Evolutionary conservation across 2,797 vertebrate genomes (phyloP).

Genomic region (Fundulus diaphanus): DNA sequence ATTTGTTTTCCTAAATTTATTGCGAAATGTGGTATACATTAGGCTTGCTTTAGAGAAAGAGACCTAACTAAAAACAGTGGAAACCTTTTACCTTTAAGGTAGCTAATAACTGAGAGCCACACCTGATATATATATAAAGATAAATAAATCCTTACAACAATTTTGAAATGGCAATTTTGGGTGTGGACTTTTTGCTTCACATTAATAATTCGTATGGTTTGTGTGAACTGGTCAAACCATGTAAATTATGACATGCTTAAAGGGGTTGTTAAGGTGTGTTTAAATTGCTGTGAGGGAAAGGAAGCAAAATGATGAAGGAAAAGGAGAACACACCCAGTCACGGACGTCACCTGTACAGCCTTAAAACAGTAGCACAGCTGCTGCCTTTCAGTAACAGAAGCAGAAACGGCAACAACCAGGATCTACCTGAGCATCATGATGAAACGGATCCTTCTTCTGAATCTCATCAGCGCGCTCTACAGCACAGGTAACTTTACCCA

Average conservation of each 20-base stretch:
- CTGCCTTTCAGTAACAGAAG: background rate
- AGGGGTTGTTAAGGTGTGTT: background rate
- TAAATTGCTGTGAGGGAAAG: too few species aligned
- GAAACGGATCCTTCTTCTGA: constrained; percentile 23
- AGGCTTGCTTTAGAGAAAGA: too few species aligned
- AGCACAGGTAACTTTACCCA: constrained; percentile 19
- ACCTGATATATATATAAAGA: too few species aligned
- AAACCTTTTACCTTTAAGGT: too few species aligned
- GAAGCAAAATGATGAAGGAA: background rate
- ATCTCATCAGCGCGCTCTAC: constrained; percentile 10
- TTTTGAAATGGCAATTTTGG: background rate
- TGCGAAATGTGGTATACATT: too few species aligned
- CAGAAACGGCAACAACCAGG: background rate
- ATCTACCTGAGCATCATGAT: background rate
- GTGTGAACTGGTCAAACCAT: background rate
- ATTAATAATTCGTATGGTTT: background rate
- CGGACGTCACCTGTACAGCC: background rate
- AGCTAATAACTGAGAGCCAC: too few species aligned
- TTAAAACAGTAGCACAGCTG: background rate
- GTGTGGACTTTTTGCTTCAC: background rate
- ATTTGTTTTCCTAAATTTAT: too few species aligned
- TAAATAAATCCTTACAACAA: background rate
- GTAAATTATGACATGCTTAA: background rate
- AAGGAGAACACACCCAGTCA: constrained; percentile 10
- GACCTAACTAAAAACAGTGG: too few species aligned